Conservation (phyloP, 2,113 vertebrate genomes). For the Neodon shergylaensis region DNA sequence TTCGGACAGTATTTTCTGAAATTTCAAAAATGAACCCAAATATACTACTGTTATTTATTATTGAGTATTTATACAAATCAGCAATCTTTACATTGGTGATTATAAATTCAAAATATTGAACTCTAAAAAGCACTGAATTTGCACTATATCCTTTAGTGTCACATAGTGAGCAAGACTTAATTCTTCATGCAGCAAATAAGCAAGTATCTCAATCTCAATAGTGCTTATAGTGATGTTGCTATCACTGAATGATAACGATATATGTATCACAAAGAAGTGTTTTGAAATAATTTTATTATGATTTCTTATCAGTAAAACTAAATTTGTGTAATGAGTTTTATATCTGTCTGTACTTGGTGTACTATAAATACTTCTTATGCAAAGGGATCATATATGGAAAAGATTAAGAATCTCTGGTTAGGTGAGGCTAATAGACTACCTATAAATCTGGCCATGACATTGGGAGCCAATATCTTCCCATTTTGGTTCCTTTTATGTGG, state of each 20-base stretch:
- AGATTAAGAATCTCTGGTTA: background rate
- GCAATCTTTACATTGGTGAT: background rate
- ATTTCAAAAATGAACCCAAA: background rate
- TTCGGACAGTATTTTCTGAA: background rate
- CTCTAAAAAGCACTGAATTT: background rate
- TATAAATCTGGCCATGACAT: background rate
- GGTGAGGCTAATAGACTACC: background rate
- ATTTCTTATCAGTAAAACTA: background rate
- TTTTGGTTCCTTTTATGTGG: background rate
- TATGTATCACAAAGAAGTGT: background rate
- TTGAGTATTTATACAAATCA: background rate
- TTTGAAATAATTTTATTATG: background rate
- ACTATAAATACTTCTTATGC: background rate
- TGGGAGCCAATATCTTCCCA: background rate
- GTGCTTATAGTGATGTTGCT: too few species aligned
- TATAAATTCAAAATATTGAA: background rate
- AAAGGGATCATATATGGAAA: background rate
- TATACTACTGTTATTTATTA: background rate
- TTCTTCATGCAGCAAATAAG: background rate
- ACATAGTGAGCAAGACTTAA: background rate
- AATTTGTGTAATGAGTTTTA: background rate
- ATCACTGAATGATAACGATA: background rate
- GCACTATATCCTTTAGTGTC: background rate
- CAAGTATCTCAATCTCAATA: background rate
- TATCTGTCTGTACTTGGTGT: background rate